Conservation (phyloP, 2,797 vertebrate species). For the Sardinella longiceps region DNA sequence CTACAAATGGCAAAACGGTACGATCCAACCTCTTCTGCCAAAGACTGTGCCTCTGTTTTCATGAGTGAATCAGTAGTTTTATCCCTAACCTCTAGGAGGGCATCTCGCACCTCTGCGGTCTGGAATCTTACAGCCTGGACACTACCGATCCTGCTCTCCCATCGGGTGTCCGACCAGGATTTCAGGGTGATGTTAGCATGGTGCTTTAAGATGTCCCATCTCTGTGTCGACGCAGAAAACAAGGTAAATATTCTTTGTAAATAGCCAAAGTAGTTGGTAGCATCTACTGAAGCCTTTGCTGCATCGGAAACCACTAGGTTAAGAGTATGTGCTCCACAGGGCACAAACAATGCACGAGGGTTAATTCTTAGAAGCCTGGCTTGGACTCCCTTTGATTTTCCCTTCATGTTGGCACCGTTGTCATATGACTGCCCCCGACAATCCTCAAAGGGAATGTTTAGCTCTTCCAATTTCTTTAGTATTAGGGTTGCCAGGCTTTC, state of each 20-base stretch:
- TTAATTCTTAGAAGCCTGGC: neutral
- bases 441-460: neutral
- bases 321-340: neutral
- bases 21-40: slow-evolving; percentile 39
- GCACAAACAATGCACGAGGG: neutral
- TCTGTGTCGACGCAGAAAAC: neutral
- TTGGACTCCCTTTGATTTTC: neutral
- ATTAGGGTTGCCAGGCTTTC: neutral
- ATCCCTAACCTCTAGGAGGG: slow-evolving; percentile 42
- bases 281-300: neutral
- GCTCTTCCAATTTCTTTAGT: neutral
- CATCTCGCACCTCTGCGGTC: slow-evolving; percentile 27
- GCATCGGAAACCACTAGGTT: neutral
- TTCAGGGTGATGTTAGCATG: slow-evolving; percentile 18
- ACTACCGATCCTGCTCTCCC: neutral
- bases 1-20: slow-evolving; percentile 28
- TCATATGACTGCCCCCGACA: neutral
- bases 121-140: slow-evolving; percentile 23
- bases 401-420: neutral
- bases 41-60: slow-evolving; percentile 36
- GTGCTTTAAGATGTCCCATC: slow-evolving; percentile 23
- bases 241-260: neutral
- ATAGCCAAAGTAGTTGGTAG: neutral
- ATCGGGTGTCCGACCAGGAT: slow-evolving; percentile 19
- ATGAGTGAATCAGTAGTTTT: slow-evolving; percentile 32